Conservation (phyloP, 2,797 vertebrate species). For the Cryptoblepharus egeriae region DNA sequence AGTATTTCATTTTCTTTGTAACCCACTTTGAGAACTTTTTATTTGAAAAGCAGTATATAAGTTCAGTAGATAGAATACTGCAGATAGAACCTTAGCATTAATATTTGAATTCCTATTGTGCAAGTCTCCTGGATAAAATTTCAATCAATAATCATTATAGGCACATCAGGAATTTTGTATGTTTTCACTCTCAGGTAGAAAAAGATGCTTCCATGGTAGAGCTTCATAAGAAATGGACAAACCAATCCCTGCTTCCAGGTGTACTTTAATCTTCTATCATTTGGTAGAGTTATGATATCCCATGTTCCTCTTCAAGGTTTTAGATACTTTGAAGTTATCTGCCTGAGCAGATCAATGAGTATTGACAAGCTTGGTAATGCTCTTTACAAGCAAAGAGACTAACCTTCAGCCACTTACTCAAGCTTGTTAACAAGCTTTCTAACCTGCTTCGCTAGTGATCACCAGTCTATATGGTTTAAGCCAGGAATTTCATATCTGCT, state of each 20-base stretch:
- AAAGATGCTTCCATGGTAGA: background rate
- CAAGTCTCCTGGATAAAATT: too few species aligned
- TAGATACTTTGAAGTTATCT: constrained; percentile 53
- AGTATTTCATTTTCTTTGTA: too few species aligned
- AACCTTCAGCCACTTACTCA: constrained; percentile 52
- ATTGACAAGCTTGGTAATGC: constrained; percentile 87
- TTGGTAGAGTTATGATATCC: background rate
- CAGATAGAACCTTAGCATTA: too few species aligned
- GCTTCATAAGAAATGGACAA: background rate
- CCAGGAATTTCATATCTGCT: constrained; percentile 21
- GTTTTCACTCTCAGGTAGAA: background rate
- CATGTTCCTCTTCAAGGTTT: constrained; percentile 39
- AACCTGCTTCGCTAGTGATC: constrained; percentile 56
- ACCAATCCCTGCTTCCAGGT: background rate
- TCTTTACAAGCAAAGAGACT: constrained; percentile 85
- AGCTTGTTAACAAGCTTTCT: constrained; percentile 38
- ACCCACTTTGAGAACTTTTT: too few species aligned
- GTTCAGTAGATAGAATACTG: too few species aligned
- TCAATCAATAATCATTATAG: background rate
- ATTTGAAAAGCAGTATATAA: too few species aligned
- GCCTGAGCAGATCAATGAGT: constrained; percentile 78
- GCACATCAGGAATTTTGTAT: background rate
- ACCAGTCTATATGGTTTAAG: constrained; percentile 29
- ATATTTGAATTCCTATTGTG: too few species aligned
- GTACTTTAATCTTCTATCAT: background rate